A percentile compares a stretch with the other conserved stretches of the same genome.
phyloP scores from a whole-genome alignment of 2,888 invertebrate species.

The Protophormia terraenovae region DNA sequence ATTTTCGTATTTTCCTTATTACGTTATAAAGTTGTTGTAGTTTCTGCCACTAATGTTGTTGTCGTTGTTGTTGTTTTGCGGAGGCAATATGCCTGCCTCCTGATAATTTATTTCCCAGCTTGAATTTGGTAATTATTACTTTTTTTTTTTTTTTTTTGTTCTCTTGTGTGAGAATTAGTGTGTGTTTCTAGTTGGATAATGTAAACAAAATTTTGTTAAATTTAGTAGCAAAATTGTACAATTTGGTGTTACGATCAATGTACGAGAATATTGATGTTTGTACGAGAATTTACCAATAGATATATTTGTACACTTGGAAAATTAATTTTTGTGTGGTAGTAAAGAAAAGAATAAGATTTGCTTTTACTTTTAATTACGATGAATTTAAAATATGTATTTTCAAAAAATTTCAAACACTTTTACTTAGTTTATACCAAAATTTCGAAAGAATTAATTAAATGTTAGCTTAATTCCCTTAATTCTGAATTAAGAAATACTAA shows the following conservation, averaged over 20 bases:
- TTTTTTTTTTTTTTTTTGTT: slow-evolving; percentile 55
- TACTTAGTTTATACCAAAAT: no score
- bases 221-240: slow-evolving; percentile 63
- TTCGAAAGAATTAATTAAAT: no score
- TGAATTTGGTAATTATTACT: slow-evolving; percentile 77
- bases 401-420: no score
- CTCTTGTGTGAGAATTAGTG: neutral
- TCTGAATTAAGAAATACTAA: no score
- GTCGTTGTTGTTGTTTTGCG: slow-evolving; percentile 28
- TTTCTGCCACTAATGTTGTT: no score
- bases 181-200: slow-evolving; percentile 47
- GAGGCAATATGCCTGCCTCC: slow-evolving; percentile 59
- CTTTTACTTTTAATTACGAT: no score
- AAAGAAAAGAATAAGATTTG: no score
- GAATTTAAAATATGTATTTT: no score
- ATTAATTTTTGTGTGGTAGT: no score
- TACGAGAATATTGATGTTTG: neutral
- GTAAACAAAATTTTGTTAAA: slow-evolving; percentile 61
- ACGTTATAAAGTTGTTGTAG: slow-evolving; percentile 29
- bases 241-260: slow-evolving; percentile 49
- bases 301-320: slow-evolving; percentile 28
- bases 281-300: slow-evolving; percentile 14
- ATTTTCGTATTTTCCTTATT: slow-evolving; percentile 61
- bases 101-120: slow-evolving; percentile 72
- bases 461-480: no score